These are phyloP conservation scores for Loris lydekkerianus DNA, from an alignment of 2,797 vertebrate genomes.

Conservation along the genomic window DNA sequence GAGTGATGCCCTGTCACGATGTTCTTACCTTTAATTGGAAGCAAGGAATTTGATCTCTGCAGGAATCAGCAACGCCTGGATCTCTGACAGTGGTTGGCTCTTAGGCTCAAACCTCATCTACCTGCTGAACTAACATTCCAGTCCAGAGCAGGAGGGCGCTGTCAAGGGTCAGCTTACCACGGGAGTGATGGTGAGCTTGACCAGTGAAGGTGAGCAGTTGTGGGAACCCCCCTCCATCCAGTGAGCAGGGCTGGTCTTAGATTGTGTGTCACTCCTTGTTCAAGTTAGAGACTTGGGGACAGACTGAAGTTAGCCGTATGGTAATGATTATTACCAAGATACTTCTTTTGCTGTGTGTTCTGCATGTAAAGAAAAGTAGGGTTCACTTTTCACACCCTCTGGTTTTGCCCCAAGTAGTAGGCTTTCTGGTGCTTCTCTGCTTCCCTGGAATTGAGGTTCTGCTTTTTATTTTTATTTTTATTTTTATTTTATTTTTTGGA, in stretches of 20 bases:
- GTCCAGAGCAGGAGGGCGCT: neutral
- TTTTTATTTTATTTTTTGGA: too few species aligned
- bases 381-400: neutral
- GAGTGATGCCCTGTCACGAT: neutral
- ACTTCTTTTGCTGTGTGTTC: neutral
- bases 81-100: neutral
- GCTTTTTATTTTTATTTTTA: neutral
- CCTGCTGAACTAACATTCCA: neutral
- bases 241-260: neutral
- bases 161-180: neutral
- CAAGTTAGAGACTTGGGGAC: neutral
- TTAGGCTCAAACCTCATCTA: too few species aligned
- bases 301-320: neutral
- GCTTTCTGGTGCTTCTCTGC: neutral
- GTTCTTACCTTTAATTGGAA: neutral
- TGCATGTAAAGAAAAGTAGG: too few species aligned
- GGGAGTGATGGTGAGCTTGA: neutral
- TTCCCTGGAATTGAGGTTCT: neutral
- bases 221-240: neutral
- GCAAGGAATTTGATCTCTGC: neutral
- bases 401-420: neutral
- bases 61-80: neutral
- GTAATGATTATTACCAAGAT: neutral
- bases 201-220: neutral
- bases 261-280: neutral